Evolutionary conservation across 2,113 vertebrate genomes (phyloP).

Genomic region (Meles meles): DNA sequence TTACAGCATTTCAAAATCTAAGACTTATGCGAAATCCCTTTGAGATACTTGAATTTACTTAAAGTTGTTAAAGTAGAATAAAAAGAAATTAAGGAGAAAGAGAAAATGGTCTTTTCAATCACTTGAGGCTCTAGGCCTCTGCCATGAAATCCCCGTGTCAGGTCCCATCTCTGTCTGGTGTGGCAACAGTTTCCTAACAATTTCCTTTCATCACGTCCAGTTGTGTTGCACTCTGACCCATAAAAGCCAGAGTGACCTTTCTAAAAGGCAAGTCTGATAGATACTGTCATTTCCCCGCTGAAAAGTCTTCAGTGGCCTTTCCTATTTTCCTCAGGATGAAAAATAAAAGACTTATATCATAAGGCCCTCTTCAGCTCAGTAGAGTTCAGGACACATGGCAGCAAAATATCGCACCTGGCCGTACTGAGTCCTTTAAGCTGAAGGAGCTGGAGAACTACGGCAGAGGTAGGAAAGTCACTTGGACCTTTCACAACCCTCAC

Average conservation of each 20-base stretch:
- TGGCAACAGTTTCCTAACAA: not conserved
- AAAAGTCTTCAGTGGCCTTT: not conserved
- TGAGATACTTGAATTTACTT: not conserved
- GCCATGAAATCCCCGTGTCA: not conserved
- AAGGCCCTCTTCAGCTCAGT: not conserved
- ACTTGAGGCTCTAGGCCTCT: not conserved
- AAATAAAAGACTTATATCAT: not conserved
- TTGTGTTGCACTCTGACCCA: not conserved
- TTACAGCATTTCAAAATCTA: constrained; percentile 10
- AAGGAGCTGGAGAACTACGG: not conserved
- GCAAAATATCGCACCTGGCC: not conserved
- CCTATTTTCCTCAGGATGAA: not conserved
- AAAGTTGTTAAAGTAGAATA: not conserved
- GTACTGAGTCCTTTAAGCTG: not conserved
- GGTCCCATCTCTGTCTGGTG: not conserved
- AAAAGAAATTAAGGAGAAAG: not conserved
- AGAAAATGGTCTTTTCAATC: not conserved
- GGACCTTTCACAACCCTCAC: not conserved
- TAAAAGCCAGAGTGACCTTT: not conserved
- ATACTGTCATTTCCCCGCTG: not conserved
- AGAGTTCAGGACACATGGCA: not conserved
- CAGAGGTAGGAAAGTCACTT: not conserved
- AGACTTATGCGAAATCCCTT: not conserved
- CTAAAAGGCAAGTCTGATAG: not conserved
- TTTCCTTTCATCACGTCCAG: not conserved